Evolutionary conservation across 2,113 vertebrate genomes (phyloP), one percentile per base, ranked within the genome.

Genomic region (Rattus rattus): DNA sequence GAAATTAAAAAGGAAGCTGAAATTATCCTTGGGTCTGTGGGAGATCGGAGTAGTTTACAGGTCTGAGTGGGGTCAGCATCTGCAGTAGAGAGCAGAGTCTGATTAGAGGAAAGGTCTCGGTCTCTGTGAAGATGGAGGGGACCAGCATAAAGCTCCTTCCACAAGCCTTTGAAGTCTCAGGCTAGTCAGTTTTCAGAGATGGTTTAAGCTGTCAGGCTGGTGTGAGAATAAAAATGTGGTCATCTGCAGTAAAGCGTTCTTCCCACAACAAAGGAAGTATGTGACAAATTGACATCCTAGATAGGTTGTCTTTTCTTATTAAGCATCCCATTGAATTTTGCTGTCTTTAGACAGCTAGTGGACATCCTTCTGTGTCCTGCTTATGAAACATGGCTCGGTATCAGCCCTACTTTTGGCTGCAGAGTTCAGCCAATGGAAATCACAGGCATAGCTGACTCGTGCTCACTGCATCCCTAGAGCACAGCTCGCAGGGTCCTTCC

Each of bases 51-150:
- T 14, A 30, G 5, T 47, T 4, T 59, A 1, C 7, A 1, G 16
- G 63, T 7, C 17, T 28, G 2, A 16, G 1, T 2, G 3, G 0
- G n/a, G 10, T 47, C 14, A 30, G 17, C 4, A 49, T 5, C 24
- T 43, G 10, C 24, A 49, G 2, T 26, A 52, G 59, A 39, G 47
- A n/a, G 24, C 43, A 93, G 47, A 86, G 54, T 39, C 33, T 69
- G 84, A 79, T 47, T 61, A 17, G 5, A 26, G 43, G 5, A 43
- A 43, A 72, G 5, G 39, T 39, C 30, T 47, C 14, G 56, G 14
- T 61, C 30, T 80, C 28, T 11, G 5, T 54, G 20, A 88, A 33
- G 26, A 33, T 22, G 26, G 39, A 30, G 20, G 3, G 39, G 61
- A 2, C 43, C 49, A 86, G 2, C 65, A 81, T 19, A 39, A 91